Evolutionary conservation across 2,888 invertebrate genomes (phyloP), one percentile per base, ranked within the genome.

Genomic region (Gymnocheta viridis): DNA sequence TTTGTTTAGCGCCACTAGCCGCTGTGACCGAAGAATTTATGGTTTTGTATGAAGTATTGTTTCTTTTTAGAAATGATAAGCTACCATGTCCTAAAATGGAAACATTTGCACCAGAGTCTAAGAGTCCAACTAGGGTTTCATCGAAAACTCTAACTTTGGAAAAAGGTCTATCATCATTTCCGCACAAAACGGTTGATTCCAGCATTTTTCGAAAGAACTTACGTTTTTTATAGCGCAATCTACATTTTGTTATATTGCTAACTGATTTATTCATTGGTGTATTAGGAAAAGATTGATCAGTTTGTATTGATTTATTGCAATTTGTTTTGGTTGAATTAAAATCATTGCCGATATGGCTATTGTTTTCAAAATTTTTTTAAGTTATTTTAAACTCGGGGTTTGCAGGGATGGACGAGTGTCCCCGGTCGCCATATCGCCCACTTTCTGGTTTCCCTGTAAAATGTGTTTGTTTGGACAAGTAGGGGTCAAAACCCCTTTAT

Each of bases 361-460:
- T 27, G 27, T 27, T 27, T 27, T 27, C 27, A 35, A 14, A 1
- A 38, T 2, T 38, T 38, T 38, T 38, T 10, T 38, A 41, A 3
- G 24, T 24, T 78, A 78, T 1, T 32, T 54, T n/a, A 9, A 17
- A 70, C 54, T 54, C 78, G 70, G 78, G 70, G 29, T 29, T 54
- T 29, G 27, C 1, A 12, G 62, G 38, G 51, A 10, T 62, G 69
- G 29, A 69, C 69, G 69, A 78, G 27, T 77, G 69, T 77, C 67
- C 77, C 77, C 49, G 58, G n/a, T 54, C 3, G n/a, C n/a, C n/a
- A 54, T 1, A 12, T 54, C 54, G 27, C n/a, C n/a, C n/a, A n/a
- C n/a, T n/a, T n/a, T n/a, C n/a, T n/a, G n/a, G n/a, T 77, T 77
- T 77, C 67, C 77, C 77, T 58, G 58, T 0, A 17, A 22, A 22